Conservation (phyloP, 2,888 invertebrate genomes). For the Idaea biselata region DNA sequence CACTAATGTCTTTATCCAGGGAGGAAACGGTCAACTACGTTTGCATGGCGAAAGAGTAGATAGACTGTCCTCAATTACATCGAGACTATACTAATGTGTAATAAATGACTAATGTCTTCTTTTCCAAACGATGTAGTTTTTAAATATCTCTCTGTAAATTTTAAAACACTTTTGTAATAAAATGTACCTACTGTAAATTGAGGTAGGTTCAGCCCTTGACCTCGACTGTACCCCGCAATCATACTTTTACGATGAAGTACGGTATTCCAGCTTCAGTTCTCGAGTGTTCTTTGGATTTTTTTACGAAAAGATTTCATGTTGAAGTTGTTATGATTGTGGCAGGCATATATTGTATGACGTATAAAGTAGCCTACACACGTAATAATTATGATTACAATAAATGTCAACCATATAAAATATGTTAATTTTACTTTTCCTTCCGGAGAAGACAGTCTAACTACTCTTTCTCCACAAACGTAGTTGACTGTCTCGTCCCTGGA, state of each 20-base stretch:
- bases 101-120: neutral
- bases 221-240: constrained; percentile 1
- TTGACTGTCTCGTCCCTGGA: too few relatives aligned
- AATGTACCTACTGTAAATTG: constrained; percentile 1
- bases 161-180: neutral
- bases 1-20: too few relatives aligned
- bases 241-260: neutral
- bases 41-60: too few relatives aligned
- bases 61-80: too few relatives aligned
- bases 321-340: neutral
- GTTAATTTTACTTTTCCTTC: too few relatives aligned
- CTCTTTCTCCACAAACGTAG: too few relatives aligned
- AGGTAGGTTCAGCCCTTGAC: neutral
- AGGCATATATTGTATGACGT: neutral
- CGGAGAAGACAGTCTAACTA: too few relatives aligned
- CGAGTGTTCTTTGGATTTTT: neutral
- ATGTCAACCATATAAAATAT: too few relatives aligned
- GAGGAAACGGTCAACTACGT: too few relatives aligned
- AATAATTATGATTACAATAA: neutral
- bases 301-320: neutral
- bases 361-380: neutral
- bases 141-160: neutral
- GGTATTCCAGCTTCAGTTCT: neutral
- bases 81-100: too few relatives aligned
- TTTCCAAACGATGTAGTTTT: neutral